These are phyloP conservation scores for Pteromalus puparum DNA, from an alignment of 1,140 invertebrate species.

Conservation along the genomic window DNA sequence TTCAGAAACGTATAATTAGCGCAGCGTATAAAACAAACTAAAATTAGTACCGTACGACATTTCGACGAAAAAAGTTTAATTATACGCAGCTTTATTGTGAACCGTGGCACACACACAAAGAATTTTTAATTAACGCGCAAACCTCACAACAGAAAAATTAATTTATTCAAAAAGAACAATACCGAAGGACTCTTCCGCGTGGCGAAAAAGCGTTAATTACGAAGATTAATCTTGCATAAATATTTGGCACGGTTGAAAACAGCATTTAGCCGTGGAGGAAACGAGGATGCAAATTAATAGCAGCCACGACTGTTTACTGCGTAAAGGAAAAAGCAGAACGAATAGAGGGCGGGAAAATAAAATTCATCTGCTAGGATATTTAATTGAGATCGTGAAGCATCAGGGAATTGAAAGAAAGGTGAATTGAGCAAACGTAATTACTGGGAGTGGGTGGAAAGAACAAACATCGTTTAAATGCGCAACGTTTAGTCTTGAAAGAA, in stretches of 20 bases:
- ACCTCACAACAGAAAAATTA: not conserved
- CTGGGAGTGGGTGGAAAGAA: not conserved
- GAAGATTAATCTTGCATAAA: not conserved
- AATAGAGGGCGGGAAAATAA: not conserved
- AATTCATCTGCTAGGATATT: constrained; percentile 3
- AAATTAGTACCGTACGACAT: no score
- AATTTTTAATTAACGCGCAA: not conserved
- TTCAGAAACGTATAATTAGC: not conserved
- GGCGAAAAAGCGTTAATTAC: not conserved
- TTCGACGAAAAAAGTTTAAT: no score
- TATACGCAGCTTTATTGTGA: no score
- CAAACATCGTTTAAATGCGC: constrained; percentile 5
- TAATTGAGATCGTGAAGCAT: not conserved
- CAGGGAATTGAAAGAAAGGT: not conserved
- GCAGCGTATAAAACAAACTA: no score
- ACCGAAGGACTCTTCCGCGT: not conserved
- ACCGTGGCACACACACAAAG: not conserved
- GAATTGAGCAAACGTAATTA: constrained; percentile 17
- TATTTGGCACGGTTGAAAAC: not conserved
- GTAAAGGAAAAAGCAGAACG: not conserved
- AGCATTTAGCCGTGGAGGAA: not conserved
- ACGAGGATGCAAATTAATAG: constrained; percentile 6
- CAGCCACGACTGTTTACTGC: not conserved
- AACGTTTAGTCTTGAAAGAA: not conserved
- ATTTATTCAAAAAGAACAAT: not conserved